phyloP scores from a whole-genome alignment of 2,113 vertebrate species.

The Charina bottae region DNA sequence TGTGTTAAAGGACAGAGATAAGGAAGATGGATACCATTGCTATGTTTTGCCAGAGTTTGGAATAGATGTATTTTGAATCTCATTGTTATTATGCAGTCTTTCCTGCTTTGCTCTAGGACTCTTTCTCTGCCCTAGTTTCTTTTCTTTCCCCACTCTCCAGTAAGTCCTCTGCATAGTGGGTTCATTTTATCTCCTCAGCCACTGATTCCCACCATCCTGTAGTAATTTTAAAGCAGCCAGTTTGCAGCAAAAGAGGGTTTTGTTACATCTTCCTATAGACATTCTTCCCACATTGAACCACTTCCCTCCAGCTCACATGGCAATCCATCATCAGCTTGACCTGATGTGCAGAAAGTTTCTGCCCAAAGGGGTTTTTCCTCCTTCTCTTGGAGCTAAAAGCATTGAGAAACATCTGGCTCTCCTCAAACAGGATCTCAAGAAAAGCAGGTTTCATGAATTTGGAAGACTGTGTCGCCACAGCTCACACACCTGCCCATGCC shows the following conservation, averaged over 20 bases:
- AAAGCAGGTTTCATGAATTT: constrained; percentile 7
- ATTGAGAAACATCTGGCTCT: constrained; percentile 28
- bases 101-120: background rate
- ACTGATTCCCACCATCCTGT: background rate
- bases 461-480: background rate
- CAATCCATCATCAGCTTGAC: constrained; percentile 25
- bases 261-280: constrained; percentile 18
- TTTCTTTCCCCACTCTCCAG: background rate
- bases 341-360: constrained; percentile 35
- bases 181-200: background rate
- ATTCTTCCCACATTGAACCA: constrained; percentile 29
- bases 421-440: constrained; percentile 16
- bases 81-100: background rate
- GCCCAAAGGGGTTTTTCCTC: constrained; percentile 20
- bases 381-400: constrained; percentile 9
- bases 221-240: background rate
- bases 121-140: background rate
- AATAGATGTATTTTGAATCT: background rate
- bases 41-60: background rate
- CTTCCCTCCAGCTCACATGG: constrained; percentile 21
- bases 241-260: constrained; percentile 13
- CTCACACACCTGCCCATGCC: constrained; percentile 23
- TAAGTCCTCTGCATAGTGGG: background rate
- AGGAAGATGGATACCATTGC: background rate
- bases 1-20: background rate